Evolutionary conservation across 2,113 vertebrate species (phyloP).

Genomic region (Neomonachus schauinslandi): DNA sequence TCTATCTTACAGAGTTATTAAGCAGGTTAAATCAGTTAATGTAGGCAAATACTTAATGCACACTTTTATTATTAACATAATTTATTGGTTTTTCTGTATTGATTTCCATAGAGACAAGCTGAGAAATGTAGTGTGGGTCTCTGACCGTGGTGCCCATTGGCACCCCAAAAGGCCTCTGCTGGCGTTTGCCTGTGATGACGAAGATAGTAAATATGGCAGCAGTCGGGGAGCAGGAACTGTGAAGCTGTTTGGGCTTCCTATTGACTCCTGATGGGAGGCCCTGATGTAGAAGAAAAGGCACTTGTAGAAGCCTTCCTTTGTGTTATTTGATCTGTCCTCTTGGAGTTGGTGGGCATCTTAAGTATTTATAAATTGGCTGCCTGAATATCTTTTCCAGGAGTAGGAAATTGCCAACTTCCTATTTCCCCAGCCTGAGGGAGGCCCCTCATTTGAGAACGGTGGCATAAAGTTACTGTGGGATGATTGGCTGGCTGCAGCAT

Average conservation of each 20-base stretch:
- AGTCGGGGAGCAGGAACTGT: constrained; percentile 91
- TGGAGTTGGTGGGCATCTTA: not conserved
- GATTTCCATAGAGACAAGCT: constrained; percentile 92
- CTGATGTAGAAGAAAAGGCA: not conserved
- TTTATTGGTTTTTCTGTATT: not conserved
- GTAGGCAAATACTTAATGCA: not conserved
- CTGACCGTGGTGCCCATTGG: constrained; percentile 93
- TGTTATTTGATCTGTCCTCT: not conserved
- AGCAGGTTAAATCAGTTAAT: not conserved
- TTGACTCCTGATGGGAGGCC: constrained; percentile 88
- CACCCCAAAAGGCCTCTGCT: constrained; percentile 91
- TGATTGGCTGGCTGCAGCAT: not conserved
- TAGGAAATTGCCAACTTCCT: not conserved
- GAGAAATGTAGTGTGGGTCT: constrained; percentile 98
- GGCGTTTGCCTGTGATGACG: constrained; percentile 93
- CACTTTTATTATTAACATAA: not conserved
- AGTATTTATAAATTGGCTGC: not conserved
- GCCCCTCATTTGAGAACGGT: not conserved
- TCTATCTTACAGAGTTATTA: not conserved
- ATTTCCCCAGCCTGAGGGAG: not conserved
- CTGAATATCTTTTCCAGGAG: not conserved
- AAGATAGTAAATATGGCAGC: constrained; percentile 93
- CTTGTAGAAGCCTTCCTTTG: not conserved
- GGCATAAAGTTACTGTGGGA: not conserved
- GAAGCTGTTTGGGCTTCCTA: constrained; percentile 93